Evolutionary conservation across 1,140 invertebrate genomes (phyloP), one percentile per base, ranked within the genome.

Genomic region (Nymphalis io): DNA sequence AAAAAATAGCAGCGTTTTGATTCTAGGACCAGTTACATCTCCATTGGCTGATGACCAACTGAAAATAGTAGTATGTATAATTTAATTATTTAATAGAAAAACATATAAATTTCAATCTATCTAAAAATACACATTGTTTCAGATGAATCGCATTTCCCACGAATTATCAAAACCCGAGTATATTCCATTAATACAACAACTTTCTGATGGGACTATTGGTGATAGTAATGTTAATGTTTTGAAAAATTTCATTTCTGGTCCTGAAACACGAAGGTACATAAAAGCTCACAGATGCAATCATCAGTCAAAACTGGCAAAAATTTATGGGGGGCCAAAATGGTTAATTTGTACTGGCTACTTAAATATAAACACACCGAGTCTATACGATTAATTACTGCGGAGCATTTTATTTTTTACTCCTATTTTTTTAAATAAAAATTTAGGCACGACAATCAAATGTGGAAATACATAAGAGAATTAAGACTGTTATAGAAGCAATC

Each of bases 241-340:
- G 20, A 87, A 89, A 63, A 87, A 83, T 60, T 74, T 89, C 53
- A 66, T 89, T 10, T 75, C 72, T 44, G 84, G 85, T n/a, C 72
- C 84, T 6, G 73, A 85, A 60, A 87, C 87, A 48, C 74, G 89
- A 65, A 79, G 89, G 74, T 91, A 88, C 63, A 89, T 90, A 3
- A 90, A 90, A 73, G 84, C 88, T 58, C 88, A 91, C 58, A 79
- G 89, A 78, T 91, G 89, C 62, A 91, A 91, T 61, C 81, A 90
- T 59, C 85, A 89, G 69, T 87, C 87, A 6, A 82, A 80, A 63
- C 60, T 90, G 2, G 73, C 85, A 1, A 82, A 68, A 73, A 60
- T 91, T 33, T 84, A 88, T 44, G 86, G 87, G 8, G 85, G 88
- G n/a, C 85, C 88, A 38, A 89, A 88, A 72, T 91, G 89, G 88